A percentile compares a stretch with the other conserved stretches of the same genome.
Evolutionary conservation across 53 echinoderm and acorn worm species (phyloP).

Genomic region (Astropecten irregularis): DNA sequence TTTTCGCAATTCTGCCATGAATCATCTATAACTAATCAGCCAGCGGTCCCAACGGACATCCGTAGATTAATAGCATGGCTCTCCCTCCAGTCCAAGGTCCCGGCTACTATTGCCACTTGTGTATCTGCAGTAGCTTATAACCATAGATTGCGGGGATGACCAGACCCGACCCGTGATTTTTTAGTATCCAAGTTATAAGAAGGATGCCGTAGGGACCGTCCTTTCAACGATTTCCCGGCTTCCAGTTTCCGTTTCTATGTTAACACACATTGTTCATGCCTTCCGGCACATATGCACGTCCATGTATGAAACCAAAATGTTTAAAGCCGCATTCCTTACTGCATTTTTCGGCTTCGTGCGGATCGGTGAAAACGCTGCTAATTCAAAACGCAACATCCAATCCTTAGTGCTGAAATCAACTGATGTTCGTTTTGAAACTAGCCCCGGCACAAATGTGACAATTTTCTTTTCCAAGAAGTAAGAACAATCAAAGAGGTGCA

Average conservation of each 20-base stretch:
- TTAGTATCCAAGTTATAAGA: constrained; percentile 8
- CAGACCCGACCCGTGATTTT: constrained; percentile 10
- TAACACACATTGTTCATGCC: not conserved
- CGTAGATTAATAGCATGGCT: constrained; percentile 4
- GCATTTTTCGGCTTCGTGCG: not conserved
- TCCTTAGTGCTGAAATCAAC: not conserved
- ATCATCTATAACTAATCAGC: not conserved
- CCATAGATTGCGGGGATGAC: not conserved
- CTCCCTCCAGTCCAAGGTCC: not conserved
- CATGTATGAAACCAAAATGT: not conserved
- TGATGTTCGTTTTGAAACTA: not conserved
- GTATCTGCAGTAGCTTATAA: not conserved
- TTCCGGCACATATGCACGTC: not conserved
- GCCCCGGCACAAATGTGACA: not conserved
- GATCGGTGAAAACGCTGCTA: not conserved
- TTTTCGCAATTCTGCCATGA: not conserved
- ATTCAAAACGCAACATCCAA: not conserved
- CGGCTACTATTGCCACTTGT: not conserved
- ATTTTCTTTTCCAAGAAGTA: not conserved
- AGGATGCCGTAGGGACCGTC: not conserved
- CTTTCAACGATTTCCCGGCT: not conserved
- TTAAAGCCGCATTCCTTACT: not conserved
- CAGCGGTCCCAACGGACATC: not conserved
- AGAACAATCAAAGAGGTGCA: constrained; percentile 15
- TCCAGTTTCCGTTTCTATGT: constrained; percentile 7